A percentile compares a stretch with the other conserved stretches of the same genome.
Conservation (phyloP, 2,888 invertebrate genomes). For the Ochropleura leucogaster region DNA sequence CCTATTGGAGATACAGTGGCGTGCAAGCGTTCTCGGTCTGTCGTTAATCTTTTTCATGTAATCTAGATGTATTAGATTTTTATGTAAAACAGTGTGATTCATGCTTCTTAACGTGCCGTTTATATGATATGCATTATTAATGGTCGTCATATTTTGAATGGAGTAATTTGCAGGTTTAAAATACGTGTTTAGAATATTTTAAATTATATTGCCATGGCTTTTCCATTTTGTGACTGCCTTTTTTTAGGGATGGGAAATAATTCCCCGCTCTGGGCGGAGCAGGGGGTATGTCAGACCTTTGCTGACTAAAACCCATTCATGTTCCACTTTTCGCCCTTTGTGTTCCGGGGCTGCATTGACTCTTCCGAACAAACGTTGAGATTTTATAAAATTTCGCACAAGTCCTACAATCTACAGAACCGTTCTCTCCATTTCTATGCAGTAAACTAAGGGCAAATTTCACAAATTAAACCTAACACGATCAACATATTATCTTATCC, state of each 20-base stretch:
- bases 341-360: too few relatives aligned
- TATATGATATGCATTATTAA: slow-evolving; percentile 38
- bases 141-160: slow-evolving; percentile 29
- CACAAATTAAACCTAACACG: neutral
- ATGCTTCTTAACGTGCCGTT: slow-evolving; percentile 19
- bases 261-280: too few relatives aligned
- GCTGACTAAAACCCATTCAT: too few relatives aligned
- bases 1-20: slow-evolving; percentile 62
- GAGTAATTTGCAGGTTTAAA: slow-evolving; percentile 20
- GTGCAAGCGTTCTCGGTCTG: slow-evolving; percentile 36
- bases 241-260: too few relatives aligned
- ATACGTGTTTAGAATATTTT: slow-evolving; percentile 21
- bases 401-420: neutral
- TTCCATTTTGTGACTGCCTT: neutral
- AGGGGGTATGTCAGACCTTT: too few relatives aligned
- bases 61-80: slow-evolving; percentile 51
- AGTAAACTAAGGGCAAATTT: neutral
- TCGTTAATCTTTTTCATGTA: slow-evolving; percentile 52
- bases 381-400: neutral
- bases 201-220: neutral
- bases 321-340: too few relatives aligned
- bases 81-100: slow-evolving; percentile 46
- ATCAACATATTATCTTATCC: neutral
- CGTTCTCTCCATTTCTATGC: neutral
- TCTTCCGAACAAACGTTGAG: too few relatives aligned